Evolutionary conservation across 2,888 invertebrate genomes (phyloP), one percentile per base, ranked within the genome.

Genomic region (Timandra comae): DNA sequence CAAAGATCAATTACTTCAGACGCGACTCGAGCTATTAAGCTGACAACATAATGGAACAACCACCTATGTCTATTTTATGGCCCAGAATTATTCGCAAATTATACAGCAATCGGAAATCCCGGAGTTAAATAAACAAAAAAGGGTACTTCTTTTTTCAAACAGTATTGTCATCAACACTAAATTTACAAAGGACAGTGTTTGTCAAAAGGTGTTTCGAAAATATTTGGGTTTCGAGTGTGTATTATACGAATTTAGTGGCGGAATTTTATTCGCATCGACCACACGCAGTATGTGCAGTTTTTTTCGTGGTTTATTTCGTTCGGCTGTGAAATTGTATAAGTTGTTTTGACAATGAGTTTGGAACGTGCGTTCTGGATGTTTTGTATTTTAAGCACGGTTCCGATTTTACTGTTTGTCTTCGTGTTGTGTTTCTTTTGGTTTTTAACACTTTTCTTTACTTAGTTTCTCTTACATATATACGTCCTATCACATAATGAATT

Each of bases 201-300:
- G 60, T 55, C 63, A 52, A 57, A 56, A 76, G 72, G 76, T 82
- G 81, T 84, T 84, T 85, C 82, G 80, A 78, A 80, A 82, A 84
- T 82, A 80, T 84, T 84, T 84, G 77, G 75, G 76, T 48, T n/a
- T 81, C 60, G 72, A 84, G 82, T 80, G 75, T 63, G 60, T 61
- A 63, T 75, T 76, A 45, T 49, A 39, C 43, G 44, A 42, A 43
- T 47, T 46, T 49, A 43, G 43, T 43, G 50, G n/a, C n/a, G n/a
- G n/a, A n/a, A n/a, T n/a, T 46, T 48, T 51, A 46, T 50, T 54
- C 46, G 49, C 41, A 33, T 30, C 47, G 55, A 52, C 55, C 55
- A 55, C 55, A 52, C 55, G 40, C 52, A 49, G 46, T 28, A 43
- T 11, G 33, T 43, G 55, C 49, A 46, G 51, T 49, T 46, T 58